These are phyloP conservation scores for Pachymerium ferrugineum DNA, from an alignment of 2,888 invertebrate species.

Conservation along the genomic window DNA sequence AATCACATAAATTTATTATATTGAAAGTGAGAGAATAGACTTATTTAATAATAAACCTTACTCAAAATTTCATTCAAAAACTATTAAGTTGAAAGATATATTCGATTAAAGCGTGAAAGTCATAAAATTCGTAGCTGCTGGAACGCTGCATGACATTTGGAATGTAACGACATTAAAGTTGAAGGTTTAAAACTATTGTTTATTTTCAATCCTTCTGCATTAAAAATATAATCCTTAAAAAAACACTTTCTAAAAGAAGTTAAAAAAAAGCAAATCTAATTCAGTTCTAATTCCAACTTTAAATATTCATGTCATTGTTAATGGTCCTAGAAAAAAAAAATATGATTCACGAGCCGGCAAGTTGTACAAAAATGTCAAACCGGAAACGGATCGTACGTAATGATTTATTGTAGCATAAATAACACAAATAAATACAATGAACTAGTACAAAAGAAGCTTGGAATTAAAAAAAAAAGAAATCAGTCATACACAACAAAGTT, in stretches of 20 bases:
- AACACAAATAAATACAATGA: too few relatives aligned
- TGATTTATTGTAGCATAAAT: conserved; percentile 6
- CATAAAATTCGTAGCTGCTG: conserved; percentile 1
- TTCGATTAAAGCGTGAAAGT: conserved; percentile 1
- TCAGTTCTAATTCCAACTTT: neutral
- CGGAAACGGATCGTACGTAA: neutral
- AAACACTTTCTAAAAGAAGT: too few relatives aligned
- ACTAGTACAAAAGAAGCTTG: neutral
- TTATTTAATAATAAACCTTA: too few relatives aligned
- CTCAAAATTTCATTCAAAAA: too few relatives aligned
- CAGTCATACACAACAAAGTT: neutral
- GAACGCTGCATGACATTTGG: conserved; percentile 3
- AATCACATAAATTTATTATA: neutral
- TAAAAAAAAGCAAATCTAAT: too few relatives aligned
- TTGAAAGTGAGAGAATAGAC: neutral
- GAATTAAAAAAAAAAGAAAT: neutral
- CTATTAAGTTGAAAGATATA: neutral
- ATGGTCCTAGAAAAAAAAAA: neutral
- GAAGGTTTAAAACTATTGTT: too few relatives aligned
- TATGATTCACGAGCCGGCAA: conserved; percentile 3
- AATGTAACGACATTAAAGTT: neutral
- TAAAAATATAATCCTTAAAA: too few relatives aligned
- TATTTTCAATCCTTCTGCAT: too few relatives aligned
- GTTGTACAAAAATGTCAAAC: neutral
- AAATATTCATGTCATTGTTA: neutral